phyloP scores from a whole-genome alignment of 1,140 invertebrate genomes.

The Dreissena rostriformis region DNA sequence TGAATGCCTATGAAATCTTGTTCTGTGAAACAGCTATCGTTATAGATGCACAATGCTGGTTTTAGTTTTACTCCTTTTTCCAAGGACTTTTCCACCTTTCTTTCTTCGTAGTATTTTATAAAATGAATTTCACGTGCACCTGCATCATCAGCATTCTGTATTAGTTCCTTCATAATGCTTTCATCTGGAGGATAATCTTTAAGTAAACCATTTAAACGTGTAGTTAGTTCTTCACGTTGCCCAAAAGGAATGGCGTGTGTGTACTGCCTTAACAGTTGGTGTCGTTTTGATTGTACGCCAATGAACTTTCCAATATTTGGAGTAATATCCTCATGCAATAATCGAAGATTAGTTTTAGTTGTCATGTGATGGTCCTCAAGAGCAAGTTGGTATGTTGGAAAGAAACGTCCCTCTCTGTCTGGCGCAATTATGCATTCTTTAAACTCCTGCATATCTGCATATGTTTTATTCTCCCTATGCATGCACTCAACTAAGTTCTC shows the following conservation, averaged over 20 bases:
- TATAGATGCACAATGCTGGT: constrained; percentile 75
- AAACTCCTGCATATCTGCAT: constrained; percentile 2
- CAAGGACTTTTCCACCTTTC: constrained; percentile 57
- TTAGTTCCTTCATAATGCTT: constrained; percentile 69
- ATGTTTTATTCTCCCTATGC: background rate
- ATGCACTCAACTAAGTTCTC: constrained; percentile 11
- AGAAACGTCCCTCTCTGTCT: constrained; percentile 37
- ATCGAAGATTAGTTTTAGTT: constrained; percentile 35
- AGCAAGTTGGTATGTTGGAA: constrained; percentile 42
- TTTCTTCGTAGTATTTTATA: constrained; percentile 66
- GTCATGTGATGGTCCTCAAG: constrained; percentile 54
- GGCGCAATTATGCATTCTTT: constrained; percentile 43
- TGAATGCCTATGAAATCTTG: constrained; percentile 73
- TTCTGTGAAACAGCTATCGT: constrained; percentile 72
- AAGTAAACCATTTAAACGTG: constrained; percentile 69
- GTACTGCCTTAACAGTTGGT: constrained; percentile 26
- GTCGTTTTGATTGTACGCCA: constrained; percentile 63
- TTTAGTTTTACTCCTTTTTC: constrained; percentile 68
- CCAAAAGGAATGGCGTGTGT: constrained; percentile 62
- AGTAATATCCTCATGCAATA: constrained; percentile 56
- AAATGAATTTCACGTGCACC: constrained; percentile 75
- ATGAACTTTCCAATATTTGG: constrained; percentile 45
- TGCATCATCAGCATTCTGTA: constrained; percentile 82
- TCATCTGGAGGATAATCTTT: constrained; percentile 71
- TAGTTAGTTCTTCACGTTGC: constrained; percentile 71